Conservation (phyloP, 2,113 vertebrate species). For the Sphaerodactylus townsendi region DNA sequence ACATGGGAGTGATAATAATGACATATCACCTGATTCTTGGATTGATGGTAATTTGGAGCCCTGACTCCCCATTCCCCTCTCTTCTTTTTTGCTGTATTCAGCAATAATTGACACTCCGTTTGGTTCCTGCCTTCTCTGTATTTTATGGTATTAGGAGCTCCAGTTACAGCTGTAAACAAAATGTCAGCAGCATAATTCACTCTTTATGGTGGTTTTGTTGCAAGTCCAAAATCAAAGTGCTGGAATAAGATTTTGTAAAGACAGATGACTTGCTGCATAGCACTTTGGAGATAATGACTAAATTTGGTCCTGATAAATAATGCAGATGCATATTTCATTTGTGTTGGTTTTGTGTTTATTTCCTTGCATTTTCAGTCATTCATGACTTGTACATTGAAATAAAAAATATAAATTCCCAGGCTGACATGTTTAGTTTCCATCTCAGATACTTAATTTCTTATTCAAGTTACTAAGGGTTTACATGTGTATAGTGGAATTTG, state of each 20-base stretch:
- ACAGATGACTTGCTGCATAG: slow-evolving; percentile 27
- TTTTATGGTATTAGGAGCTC: slow-evolving; percentile 22
- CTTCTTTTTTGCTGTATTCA: slow-evolving; percentile 3
- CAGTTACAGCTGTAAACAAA: slow-evolving; percentile 36
- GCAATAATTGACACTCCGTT: neutral
- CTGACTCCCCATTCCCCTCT: neutral
- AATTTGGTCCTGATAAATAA: slow-evolving; percentile 50
- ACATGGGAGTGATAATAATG: slow-evolving; percentile 14
- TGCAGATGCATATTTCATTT: slow-evolving; percentile 45
- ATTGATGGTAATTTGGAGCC: neutral
- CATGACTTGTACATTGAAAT: slow-evolving; percentile 21
- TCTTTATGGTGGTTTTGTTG: slow-evolving; percentile 26
- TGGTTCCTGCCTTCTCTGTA: neutral
- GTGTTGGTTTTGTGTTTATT: slow-evolving; percentile 38
- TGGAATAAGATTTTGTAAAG: slow-evolving; percentile 28
- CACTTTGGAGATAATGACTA: slow-evolving; percentile 40
- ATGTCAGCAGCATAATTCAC: slow-evolving; percentile 30
- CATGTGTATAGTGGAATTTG: neutral
- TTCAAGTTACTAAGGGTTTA: neutral
- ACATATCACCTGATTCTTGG: neutral
- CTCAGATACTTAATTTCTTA: slow-evolving; percentile 34
- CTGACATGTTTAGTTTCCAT: slow-evolving; percentile 32
- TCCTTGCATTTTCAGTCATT: slow-evolving; percentile 33
- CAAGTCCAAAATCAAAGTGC: slow-evolving; percentile 27
- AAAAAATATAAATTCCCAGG: slow-evolving; percentile 32